phyloP scores from a whole-genome alignment of 2,888 invertebrate species.

The Drosophila suboccidentalis region DNA sequence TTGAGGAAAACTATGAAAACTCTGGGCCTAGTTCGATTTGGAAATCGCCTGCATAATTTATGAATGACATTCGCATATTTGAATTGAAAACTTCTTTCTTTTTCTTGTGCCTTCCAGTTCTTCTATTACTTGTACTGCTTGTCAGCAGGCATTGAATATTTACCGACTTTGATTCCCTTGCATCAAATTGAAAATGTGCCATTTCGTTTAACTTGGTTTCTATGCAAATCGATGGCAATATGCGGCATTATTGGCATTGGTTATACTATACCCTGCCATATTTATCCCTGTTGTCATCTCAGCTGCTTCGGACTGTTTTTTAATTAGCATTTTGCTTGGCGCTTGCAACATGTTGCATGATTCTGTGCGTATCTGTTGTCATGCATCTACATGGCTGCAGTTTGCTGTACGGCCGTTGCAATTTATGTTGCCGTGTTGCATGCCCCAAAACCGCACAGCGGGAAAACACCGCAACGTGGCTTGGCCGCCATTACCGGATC shows the following conservation, averaged over 20 bases:
- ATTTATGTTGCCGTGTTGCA: conserved; percentile 66
- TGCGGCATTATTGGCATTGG: conserved; percentile 24
- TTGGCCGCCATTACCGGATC: conserved; percentile 19
- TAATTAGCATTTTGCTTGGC: conserved; percentile 63
- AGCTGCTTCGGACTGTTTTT: conserved; percentile 31
- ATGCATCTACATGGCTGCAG: conserved; percentile 41
- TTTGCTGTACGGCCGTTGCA: conserved; percentile 42
- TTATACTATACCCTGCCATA: conserved; percentile 13
- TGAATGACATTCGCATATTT: conserved; percentile 39
- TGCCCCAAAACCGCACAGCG: conserved; percentile 57
- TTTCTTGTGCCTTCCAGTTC: neutral
- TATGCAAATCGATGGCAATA: conserved; percentile 48
- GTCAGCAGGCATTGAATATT: conserved; percentile 39
- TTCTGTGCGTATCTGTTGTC: conserved; percentile 37
- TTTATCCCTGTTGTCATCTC: conserved; percentile 11
- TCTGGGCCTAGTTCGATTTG: conserved; percentile 58
- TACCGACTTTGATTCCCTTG: conserved; percentile 26
- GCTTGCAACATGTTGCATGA: conserved; percentile 43
- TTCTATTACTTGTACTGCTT: neutral
- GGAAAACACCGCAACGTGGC: conserved; percentile 64
- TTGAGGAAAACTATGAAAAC: conserved; percentile 27
- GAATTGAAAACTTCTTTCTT: conserved; percentile 16
- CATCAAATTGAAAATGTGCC: conserved; percentile 44
- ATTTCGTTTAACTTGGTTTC: conserved; percentile 35
- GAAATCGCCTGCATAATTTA: conserved; percentile 74